A percentile compares a stretch with the other conserved stretches of the same genome.
Conservation (phyloP, 92 coral and sea anemone species). For the Phenganax marumi region DNA sequence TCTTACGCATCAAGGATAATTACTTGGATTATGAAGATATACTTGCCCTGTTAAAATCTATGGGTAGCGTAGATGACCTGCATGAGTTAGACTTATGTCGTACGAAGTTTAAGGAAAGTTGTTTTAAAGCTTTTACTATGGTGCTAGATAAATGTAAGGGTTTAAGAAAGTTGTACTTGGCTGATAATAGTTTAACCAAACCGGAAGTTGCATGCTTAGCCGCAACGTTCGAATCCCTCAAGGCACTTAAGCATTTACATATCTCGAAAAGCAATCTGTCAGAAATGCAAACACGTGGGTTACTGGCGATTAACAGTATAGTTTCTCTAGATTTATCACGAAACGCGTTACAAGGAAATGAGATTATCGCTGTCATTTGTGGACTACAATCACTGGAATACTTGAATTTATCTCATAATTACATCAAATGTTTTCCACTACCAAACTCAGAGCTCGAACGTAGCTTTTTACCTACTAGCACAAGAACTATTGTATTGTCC, state of each 20-base stretch:
- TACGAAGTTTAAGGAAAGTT: slow-evolving; percentile 1
- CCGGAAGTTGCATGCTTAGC: not conserved
- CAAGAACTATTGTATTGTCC: not conserved
- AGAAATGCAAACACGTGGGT: not conserved
- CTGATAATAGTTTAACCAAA: slow-evolving; percentile 21
- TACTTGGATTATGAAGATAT: not conserved
- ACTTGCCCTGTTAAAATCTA: not conserved
- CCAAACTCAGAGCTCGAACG: not conserved
- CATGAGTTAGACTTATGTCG: slow-evolving; percentile 8
- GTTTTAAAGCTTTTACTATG: not conserved
- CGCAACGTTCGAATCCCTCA: not conserved
- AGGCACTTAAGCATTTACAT: not conserved
- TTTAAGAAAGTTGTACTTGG: not conserved
- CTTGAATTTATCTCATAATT: not conserved
- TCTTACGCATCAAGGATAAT: not conserved
- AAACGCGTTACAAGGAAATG: not conserved
- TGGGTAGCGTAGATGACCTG: not conserved
- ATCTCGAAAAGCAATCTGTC: not conserved
- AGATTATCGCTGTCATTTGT: not conserved
- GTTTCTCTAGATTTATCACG: slow-evolving; percentile 9
- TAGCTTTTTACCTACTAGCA: not conserved
- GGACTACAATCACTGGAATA: slow-evolving; percentile 26
- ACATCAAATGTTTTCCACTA: slow-evolving; percentile 2
- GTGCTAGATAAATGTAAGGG: not conserved
- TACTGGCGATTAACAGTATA: not conserved